Evolutionary conservation across 2,888 invertebrate genomes (phyloP), one percentile per base, ranked within the genome.

Genomic region (Lamproptera curius): DNA sequence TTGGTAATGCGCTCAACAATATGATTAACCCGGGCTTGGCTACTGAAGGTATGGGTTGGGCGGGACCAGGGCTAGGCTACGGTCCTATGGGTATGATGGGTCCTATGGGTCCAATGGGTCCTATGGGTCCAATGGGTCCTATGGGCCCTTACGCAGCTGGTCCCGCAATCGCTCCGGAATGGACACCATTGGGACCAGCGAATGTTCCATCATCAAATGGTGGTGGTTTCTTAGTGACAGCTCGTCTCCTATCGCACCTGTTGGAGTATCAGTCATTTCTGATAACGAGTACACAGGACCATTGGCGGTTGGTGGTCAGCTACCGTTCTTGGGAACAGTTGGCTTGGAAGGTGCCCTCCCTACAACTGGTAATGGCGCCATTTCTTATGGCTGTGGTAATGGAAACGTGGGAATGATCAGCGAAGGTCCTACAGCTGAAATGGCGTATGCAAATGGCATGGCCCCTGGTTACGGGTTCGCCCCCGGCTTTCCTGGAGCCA

Each of bases 241-340:
- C 33, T 4, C 48, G 0, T 71, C 72, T 0, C 68, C 69, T 0
- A 62, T 70, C 9, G 54, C 66, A 2, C 73, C 75, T 0, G 61
- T 57, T 9, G 75, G 75, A 2, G 57, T 74, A 2, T 54, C 58
- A 1, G 51, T 58, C 10, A 33, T 62, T 6, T 76, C 76, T 3
- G 72, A 77, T 46, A 73, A 74, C 44, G 63, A 55, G 2, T 68
- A 71, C 36, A 53, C 54, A 42, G 57, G 59, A 6, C 40, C 56
- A 13, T 40, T 61, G 2, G 49, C 52, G 14, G 56, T 56, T 1
- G 42, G 40, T 16, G 58, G 60, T 9, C 26, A 53, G 11, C 13
- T 60, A 2, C 60, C 61, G 0, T 59, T 59, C 51, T 42, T 57
- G 8, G 61, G 61, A 5, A 54, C 61, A 2, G 61, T 61, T 1